A percentile compares a stretch with the other conserved stretches of the same genome.
Evolutionary conservation across 1,140 invertebrate genomes (phyloP).

Genomic region (Mylabris phalerata): DNA sequence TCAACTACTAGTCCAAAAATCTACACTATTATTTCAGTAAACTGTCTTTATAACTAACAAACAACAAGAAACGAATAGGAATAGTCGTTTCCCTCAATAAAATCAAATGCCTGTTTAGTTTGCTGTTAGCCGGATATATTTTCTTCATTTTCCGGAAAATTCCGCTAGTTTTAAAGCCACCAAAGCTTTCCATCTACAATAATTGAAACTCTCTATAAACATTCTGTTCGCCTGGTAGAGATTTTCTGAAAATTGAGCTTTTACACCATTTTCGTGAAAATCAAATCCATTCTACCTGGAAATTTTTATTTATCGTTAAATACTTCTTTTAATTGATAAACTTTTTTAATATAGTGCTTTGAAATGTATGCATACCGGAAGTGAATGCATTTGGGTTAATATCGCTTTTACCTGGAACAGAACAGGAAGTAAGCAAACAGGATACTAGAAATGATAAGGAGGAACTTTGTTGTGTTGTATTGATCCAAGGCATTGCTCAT

Average conservation of each 20-base stretch:
- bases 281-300: background rate
- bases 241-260: constrained; percentile 11
- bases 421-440: constrained; percentile 9
- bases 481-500: constrained; percentile 7
- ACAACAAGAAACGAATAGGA: too few relatives aligned
- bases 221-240: constrained; percentile 3
- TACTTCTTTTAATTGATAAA: background rate
- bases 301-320: background rate
- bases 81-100: too few relatives aligned
- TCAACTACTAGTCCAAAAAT: too few relatives aligned
- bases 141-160: constrained; percentile 14
- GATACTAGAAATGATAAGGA: constrained; percentile 4
- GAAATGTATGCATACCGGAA: background rate
- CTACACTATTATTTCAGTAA: too few relatives aligned
- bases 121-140: constrained; percentile 4
- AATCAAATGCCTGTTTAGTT: background rate
- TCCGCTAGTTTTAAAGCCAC: background rate
- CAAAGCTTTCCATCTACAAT: background rate
- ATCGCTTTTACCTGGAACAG: constrained; percentile 10
- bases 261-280: constrained; percentile 5
- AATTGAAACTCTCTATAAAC: background rate
- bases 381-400: constrained; percentile 1
- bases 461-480: background rate
- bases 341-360: background rate
- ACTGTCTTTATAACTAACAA: too few relatives aligned